Base-by-base conservation (phyloP, 2,113 vertebrate genomes). In the Ctenomys sociabilis region DNA sequence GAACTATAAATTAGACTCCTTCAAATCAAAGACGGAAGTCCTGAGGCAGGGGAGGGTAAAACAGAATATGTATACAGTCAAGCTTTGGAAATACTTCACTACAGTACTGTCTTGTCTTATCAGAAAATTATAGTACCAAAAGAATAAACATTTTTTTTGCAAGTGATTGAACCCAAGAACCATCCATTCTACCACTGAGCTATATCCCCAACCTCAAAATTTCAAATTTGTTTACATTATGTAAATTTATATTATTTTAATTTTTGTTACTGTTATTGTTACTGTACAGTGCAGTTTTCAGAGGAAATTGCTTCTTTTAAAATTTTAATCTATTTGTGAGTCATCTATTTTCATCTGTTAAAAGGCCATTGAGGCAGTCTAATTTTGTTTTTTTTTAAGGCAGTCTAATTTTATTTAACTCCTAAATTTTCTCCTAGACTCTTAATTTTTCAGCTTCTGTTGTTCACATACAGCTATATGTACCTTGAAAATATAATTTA, bases 321-420 rank as follows among this genome's bases (percentile, higher is more conserved):
- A 89, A 70, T 68, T 84, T 66, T 70, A 5, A 92, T 63, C 66
- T 94, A 87, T 49, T 49, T 49, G 49, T 49, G 10, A 49, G 10
- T 49, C 49, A 49, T 49, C n/a, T 49, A 49, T 49, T 49, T 49
- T 49, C 49, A 7, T 49, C 5, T 92, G 1, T 85, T 88, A 57
- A 40, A 85, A 30, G 57, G 92, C 61, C 14, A 66, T 66, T n/a
- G n/a, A n/a, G n/a, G n/a, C n/a, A n/a, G n/a, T n/a, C n/a, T n/a
- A n/a, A n/a, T n/a, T n/a, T n/a, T n/a, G n/a, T n/a, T n/a, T n/a
- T n/a, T n/a, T n/a, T n/a, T n/a, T 70, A 5, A 92, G 68, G 72
- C 92, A 85, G 35, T 68, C 40, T 85, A 84, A 92, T 86, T 91
- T 95, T 95, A 93, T 91, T 97, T 92, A 93, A 95, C n/a, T 96